Base-by-base conservation (phyloP, 1,140 invertebrate species). In the Calephelis nemesis region DNA sequence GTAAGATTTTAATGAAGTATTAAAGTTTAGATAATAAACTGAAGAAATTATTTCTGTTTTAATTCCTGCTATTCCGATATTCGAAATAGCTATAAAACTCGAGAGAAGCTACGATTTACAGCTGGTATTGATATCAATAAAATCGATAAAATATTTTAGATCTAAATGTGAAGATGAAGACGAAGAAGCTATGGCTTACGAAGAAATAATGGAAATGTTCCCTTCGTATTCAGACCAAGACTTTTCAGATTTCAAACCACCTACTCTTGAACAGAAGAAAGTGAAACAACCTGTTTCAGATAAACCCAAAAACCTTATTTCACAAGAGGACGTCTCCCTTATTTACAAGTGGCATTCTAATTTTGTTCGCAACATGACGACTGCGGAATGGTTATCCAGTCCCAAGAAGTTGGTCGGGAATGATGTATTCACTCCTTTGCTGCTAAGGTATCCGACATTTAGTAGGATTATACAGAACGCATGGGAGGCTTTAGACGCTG, bases 151-250 rank as follows among this genome's bases (percentile, higher is more conserved):
- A 54, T 67, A 12, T 84, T 83, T 67, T 64, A 93, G 93, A 82
- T 94, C 92, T 0, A 93, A 93, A 77, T 94, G 93, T 63, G 93
- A 94, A 71, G 92, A 92, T 42, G 90, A 94, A 80, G 94, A 95
- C 7, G 97, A 98, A 72, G 97, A 98, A 54, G 94, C 96, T 71
- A 93, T 95, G 68, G 93, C 95, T 0, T 89, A 94, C 52, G 81
- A 93, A 39, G 96, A 98, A 78, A 94, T 98, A 9, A 88, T 92
- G 64, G 85, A 94, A 79, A 92, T 96, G 70, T 99, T 98, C 77
- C 97, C 97, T 0, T 95, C 94, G 0, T 95, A 94, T 80, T 91
- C 94, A 4, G 94, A 96, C 49, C 79, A 90, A 50, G 96, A 96
- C 82, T 96, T 95, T 83, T 85, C 88, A 0, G 95, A 96, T 72